Conservation (phyloP, 2,797 vertebrate genomes). For the Chelidonichthys spinosus region DNA sequence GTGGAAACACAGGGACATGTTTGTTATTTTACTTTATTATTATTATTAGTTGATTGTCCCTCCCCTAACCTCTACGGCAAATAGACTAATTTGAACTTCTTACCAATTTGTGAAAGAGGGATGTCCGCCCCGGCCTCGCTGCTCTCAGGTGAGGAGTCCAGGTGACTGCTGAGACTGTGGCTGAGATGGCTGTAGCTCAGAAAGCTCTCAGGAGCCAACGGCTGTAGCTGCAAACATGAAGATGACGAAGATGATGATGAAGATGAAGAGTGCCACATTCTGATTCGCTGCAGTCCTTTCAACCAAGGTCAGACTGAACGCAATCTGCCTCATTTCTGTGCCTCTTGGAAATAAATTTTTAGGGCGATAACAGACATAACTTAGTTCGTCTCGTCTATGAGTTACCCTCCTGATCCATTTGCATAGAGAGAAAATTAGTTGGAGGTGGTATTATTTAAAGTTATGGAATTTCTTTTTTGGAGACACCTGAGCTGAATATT, state of each 20-base stretch:
- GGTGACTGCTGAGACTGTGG: conserved; percentile 86
- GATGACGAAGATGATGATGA: no score
- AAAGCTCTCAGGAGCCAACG: conserved; percentile 73
- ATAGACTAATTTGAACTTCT: conserved; percentile 2
- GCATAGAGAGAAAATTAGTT: conserved; percentile 1
- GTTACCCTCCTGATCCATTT: conserved; percentile 14
- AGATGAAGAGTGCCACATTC: not conserved
- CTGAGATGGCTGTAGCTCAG: conserved; percentile 83
- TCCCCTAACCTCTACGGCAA: not conserved
- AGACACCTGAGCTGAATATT: conserved; percentile 15
- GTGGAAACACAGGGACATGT: not conserved
- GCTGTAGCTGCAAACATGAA: conserved; percentile 77
- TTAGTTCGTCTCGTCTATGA: conserved; percentile 11
- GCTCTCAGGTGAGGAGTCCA: conserved; percentile 88
- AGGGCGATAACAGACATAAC: not conserved
- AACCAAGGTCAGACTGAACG: not conserved
- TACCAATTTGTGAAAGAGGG: conserved; percentile 83
- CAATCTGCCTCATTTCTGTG: not conserved
- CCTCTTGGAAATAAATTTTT: conserved; percentile 13
- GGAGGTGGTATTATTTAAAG: conserved; percentile 2
- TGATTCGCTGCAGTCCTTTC: conserved; percentile 7
- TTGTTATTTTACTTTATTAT: not conserved
- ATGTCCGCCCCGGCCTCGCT: conserved; percentile 85
- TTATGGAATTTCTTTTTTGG: conserved; percentile 4
- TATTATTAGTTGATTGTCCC: not conserved